Percentiles rank a stretch among this genome's conserved stretches.
These are phyloP conservation scores for Sitobion miscanthi DNA, from an alignment of 1,140 invertebrate species.

Conservation along the genomic window DNA sequence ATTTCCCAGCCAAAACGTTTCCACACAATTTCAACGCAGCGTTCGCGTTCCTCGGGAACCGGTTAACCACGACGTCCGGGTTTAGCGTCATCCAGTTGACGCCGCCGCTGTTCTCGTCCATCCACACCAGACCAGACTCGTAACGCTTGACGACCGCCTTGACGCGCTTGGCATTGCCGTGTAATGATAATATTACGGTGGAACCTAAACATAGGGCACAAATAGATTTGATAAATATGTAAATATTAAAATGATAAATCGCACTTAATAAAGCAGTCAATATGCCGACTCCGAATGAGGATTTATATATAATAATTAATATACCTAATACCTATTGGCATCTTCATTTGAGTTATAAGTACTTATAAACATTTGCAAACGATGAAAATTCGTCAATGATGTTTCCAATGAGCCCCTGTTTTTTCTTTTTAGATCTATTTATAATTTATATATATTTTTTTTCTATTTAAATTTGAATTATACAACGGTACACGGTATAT, in stretches of 20 bases:
- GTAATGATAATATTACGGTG: background rate
- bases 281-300: background rate
- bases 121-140: conserved; percentile 12
- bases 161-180: background rate
- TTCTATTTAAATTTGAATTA: too few relatives aligned
- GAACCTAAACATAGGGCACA: background rate
- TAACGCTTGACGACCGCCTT: background rate
- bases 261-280: background rate
- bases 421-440: too few relatives aligned
- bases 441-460: too few relatives aligned
- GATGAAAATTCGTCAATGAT: too few relatives aligned
- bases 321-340: too few relatives aligned
- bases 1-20: background rate
- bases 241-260: background rate
- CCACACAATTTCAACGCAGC: background rate
- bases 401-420: too few relatives aligned
- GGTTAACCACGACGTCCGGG: background rate
- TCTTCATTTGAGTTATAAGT: too few relatives aligned
- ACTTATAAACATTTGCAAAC: too few relatives aligned
- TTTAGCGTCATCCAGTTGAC: background rate
- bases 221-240: background rate
- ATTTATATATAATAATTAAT: background rate
- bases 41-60: background rate
- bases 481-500: too few relatives aligned
- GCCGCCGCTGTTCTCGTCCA: background rate